Base-by-base conservation (phyloP, 2,797 vertebrate species). In the Notolepis coatsorum region DNA sequence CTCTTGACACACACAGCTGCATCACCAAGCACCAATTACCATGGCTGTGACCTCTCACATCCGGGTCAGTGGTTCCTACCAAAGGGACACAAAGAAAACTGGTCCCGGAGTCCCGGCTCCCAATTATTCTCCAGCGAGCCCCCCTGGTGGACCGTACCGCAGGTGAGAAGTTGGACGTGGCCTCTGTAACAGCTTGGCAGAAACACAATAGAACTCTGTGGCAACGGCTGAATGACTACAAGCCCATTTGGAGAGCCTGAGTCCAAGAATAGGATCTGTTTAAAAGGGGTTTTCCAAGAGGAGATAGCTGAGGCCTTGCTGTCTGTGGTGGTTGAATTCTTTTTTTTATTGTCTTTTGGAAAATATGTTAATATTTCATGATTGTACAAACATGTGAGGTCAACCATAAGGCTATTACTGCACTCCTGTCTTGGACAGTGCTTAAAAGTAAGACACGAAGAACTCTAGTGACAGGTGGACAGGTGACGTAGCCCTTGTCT, bases 131-230 rank as follows among this genome's bases (percentile, higher is more conserved):
- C 51, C 68, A 58, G 63, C 47, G 79, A 82, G 79, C 75, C 69
- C 56, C 46, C 51, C 31, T 24, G 63, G 68, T 50, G 2, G 63
- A 88, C 86, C 89, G 84, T 84, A 78, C 76, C 77, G 87, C 87
- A 91, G 91, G 90, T 92, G 89, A 91, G 88, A 90, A 88, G 88
- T 82, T 86, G 81, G 76, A 85, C 24, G 10, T 57, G 73, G 57
- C 62, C 73, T 59, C 79, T 72, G 67, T 85, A 70, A 63, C 43
- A 64, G 75, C 49, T 64, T 78, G 79, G 83, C 85, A 84, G 55
- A 41, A 24, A 60, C 76, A 88, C 89, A 90, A 87, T 84, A 69
- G 66, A 51, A 62, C 73, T 74, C 86, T 88, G 71, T 87, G 56
- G 68, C 72, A 65, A 50, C 15, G 57, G 61, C 59, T 61, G 65